A percentile compares a stretch with the other conserved stretches of the same genome.
Evolutionary conservation across 1,140 invertebrate genomes (phyloP).

Genomic region (Listronotus oregonensis): DNA sequence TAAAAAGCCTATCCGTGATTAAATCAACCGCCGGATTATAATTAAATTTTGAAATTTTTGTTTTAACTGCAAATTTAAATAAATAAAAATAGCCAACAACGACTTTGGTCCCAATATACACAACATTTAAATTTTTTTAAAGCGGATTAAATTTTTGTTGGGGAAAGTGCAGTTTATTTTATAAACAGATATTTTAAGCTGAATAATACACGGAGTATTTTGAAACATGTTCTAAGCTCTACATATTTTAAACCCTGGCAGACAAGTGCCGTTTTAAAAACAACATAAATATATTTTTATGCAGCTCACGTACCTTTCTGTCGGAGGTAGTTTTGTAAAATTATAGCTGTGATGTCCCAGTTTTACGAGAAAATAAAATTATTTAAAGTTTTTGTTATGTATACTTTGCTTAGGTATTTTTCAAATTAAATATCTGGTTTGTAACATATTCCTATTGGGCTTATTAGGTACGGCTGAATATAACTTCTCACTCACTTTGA

Average conservation of each 20-base stretch:
- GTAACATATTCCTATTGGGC: no score
- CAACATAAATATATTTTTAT: conserved; percentile 8
- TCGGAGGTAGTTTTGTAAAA: conserved; percentile 1
- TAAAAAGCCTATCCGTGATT: no score
- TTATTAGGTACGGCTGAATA: no score
- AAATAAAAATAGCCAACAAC: background rate
- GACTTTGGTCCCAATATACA: no score
- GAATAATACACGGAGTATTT: conserved; percentile 2
- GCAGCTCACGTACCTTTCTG: background rate
- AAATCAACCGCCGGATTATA: background rate
- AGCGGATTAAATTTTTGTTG: background rate
- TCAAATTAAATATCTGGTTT: no score
- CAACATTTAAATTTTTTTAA: conserved; percentile 2
- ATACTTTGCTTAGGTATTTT: no score
- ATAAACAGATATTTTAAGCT: conserved; percentile 1
- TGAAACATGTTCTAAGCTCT: background rate
- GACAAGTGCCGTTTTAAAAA: conserved; percentile 3
- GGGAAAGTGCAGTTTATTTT: background rate
- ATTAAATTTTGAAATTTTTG: conserved; percentile 12
- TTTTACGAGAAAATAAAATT: no score
- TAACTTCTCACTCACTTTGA: no score
- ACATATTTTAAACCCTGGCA: background rate
- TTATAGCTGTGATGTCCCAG: background rate
- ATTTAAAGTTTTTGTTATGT: no score
- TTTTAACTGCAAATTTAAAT: conserved; percentile 5